These are phyloP conservation scores for Nettapus auritus DNA, from an alignment of 2,113 vertebrate species.

Conservation along the genomic window DNA sequence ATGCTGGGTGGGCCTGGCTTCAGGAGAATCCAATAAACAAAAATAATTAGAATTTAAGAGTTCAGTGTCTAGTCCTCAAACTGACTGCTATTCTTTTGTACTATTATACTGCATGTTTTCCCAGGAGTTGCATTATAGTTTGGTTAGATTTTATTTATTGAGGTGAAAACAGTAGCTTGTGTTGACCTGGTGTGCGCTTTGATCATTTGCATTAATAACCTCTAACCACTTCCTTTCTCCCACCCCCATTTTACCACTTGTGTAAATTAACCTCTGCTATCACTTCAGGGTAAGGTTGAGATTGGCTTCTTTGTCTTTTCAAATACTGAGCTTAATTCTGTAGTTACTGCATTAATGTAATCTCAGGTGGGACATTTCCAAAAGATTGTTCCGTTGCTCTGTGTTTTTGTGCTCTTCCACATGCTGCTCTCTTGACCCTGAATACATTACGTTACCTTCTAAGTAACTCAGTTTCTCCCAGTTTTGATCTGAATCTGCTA, in stretches of 20 bases:
- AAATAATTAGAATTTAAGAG: neutral
- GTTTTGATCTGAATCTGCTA: neutral
- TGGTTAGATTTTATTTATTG: slow-evolving; percentile 19
- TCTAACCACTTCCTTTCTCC: slow-evolving; percentile 50
- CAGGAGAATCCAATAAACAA: neutral
- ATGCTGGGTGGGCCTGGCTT: neutral
- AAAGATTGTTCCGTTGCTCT: neutral
- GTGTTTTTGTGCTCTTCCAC: neutral
- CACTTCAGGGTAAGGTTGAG: slow-evolving; percentile 26
- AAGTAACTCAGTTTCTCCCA: neutral
- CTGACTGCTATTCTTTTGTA: neutral
- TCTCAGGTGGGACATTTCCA: slow-evolving; percentile 35
- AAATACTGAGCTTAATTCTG: neutral
- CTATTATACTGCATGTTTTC: neutral
- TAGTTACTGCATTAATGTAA: neutral
- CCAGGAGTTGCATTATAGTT: slow-evolving; percentile 17
- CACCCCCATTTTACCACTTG: slow-evolving; percentile 2
- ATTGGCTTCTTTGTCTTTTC: slow-evolving; percentile 22
- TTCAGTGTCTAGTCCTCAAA: neutral
- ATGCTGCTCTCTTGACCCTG: neutral
- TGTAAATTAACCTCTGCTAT: slow-evolving; percentile 62
- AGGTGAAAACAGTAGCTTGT: slow-evolving; percentile 31
- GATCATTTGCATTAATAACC: slow-evolving; percentile 56
- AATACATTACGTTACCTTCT: neutral
- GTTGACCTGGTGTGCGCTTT: slow-evolving; percentile 44